Base-by-base conservation (phyloP, 2,797 vertebrate species). In the Tiaroga cobitis region DNA sequence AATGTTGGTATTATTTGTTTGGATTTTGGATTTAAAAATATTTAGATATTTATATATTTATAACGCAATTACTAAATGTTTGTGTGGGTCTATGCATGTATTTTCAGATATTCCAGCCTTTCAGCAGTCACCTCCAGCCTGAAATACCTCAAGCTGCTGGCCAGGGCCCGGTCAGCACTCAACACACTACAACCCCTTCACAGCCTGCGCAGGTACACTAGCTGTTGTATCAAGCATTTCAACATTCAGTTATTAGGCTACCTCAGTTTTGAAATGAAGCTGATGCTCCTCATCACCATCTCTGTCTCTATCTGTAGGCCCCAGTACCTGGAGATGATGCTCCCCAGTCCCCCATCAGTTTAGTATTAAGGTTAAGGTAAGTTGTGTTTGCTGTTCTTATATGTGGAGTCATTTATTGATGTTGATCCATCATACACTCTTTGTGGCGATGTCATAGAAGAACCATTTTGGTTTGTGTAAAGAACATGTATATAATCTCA, bases 281-380 rank as follows among this genome's bases (percentile, higher is more conserved):
- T 37, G 7, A 15, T 70, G 26, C 18, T 63, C 3, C 32, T 21
- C 2, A 2, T 56, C 49, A 8, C 74, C 32, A 29, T 76, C 26
- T 69, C 54, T 54, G 9, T 18, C 77, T 89, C 77, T 79, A 77
- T 86, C 39, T 4, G 54, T 91, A 95, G 94, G 92, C 69, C 76
- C 77, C 85, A 75, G 80, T 81, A 83, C 80, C 86, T 84, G 83
- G 90, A 24, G 88, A 86, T 2, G 90, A 94, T 37, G 59, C 54
- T 85, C 29, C 87, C 0, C 96, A 96, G 86, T 91, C 96, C 82
- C 96, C 97, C 79, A 99, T 99, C 93, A 99, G 97, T 92, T 96
- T 99, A 86, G 98, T 99, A 80, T 95, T 99, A 92, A 96, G 98
- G 94, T 96, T 99, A 96, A 97, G 98, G 98, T 98, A 93, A 84